Percentiles rank a stretch among this genome's conserved stretches.
Evolutionary conservation across 1,140 invertebrate genomes (phyloP).

Genomic region (Drosophila kohkoa): DNA sequence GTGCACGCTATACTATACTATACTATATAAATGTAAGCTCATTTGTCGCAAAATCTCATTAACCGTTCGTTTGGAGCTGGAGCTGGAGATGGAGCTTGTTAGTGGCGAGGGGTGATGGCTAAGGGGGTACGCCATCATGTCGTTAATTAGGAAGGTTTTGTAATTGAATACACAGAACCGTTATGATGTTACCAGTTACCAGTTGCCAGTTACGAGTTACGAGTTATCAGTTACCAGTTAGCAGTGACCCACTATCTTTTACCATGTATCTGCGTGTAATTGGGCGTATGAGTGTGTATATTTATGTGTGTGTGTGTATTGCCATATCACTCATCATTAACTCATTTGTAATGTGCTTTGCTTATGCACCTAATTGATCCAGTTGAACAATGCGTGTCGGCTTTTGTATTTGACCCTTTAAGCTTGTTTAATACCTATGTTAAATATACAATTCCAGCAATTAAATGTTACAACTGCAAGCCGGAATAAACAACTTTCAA

Average conservation of each 20-base stretch:
- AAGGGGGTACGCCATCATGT: slow-evolving; percentile 28
- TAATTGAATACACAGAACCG: slow-evolving; percentile 46
- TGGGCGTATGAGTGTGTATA: background rate
- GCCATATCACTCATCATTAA: slow-evolving; percentile 12
- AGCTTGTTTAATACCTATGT: too few relatives aligned
- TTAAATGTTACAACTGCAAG: too few relatives aligned
- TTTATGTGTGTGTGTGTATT: background rate
- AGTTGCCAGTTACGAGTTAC: background rate
- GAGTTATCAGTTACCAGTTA: too few relatives aligned
- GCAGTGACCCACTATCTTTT: slow-evolving; percentile 5
- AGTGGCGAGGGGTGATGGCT: background rate
- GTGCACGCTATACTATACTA: background rate
- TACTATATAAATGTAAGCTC: slow-evolving; percentile 45
- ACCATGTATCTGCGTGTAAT: background rate
- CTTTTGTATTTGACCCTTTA: too few relatives aligned
- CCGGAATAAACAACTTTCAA: too few relatives aligned
- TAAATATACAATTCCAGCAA: too few relatives aligned
- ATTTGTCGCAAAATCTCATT: slow-evolving; percentile 54
- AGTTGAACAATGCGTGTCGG: too few relatives aligned
- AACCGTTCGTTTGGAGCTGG: slow-evolving; percentile 18
- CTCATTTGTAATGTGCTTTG: background rate
- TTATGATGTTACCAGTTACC: slow-evolving; percentile 6
- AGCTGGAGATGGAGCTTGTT: background rate
- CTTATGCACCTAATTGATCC: too few relatives aligned
- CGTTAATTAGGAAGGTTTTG: slow-evolving; percentile 48